Base-by-base conservation (phyloP, 2,113 vertebrate species). In the Pampusana beccarii region DNA sequence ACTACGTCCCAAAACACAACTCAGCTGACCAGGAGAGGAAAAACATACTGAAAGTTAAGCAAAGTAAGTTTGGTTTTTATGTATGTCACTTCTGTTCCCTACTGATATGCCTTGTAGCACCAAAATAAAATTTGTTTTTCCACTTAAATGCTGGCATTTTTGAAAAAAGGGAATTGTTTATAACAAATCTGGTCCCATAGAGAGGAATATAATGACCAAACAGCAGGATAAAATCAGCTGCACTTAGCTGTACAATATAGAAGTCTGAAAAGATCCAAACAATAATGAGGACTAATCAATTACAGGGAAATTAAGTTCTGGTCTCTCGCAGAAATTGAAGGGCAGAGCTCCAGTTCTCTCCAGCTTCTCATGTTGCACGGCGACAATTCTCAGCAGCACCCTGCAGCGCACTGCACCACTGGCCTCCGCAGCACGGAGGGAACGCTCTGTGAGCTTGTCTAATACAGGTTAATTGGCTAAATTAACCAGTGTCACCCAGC, bases 401-500 rank as follows among this genome's bases (percentile, higher is more conserved):
- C 80, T 50, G 40, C 80, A 58, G 79, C 0, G 9, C 65, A 87
- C 28, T 10, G 9, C 57, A 21, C 44, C 50, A 3, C 25, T 42
- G 2, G 33, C 29, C 10, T 44, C 36, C 82, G 29, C 53, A 25
- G 78, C 62, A 16, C 2, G 6, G 38, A 44, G 44, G 65, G 7
- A 8, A 5, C 0, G 0, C 44, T 31, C 71, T 19, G 24, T 19
- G 50, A 61, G 81, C 75, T 44, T 0, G 4, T 44, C 51, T n/a
- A 26, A 42, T 13, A 16, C 74, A 44, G 79, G 88, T 20, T 40
- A 51, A 80, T 15, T 25, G 44, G 72, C 53, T 46, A 61, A 57
- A 34, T 13, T 29, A 48, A 56, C 33, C 58, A 42, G 28, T 7
- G 71, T 28, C 66, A 44, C 61, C 60, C 96, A 93, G 93, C 89